Conservation (phyloP, 2,888 invertebrate species). For the Lepidocyrtoides sp. region DNA sequence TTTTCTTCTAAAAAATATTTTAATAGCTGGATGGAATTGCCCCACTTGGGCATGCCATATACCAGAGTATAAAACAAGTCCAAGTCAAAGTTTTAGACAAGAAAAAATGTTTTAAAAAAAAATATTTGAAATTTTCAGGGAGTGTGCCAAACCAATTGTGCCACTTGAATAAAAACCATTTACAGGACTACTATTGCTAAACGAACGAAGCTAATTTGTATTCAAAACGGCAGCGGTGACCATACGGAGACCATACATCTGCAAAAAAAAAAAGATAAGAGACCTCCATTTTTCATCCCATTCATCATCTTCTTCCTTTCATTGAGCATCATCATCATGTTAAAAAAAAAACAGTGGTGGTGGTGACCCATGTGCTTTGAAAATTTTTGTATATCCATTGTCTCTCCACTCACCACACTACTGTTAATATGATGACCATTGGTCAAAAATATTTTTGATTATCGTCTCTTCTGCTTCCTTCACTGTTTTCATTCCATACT, state of each 20-base stretch:
- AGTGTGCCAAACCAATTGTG: too few species aligned
- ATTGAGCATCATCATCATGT: neutral
- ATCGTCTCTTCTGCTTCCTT: too few species aligned
- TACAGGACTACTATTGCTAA: neutral
- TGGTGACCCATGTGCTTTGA: neutral
- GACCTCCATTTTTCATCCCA: conserved; percentile 27
- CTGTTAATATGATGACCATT: too few species aligned
- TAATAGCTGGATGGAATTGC: too few species aligned
- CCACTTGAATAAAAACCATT: neutral
- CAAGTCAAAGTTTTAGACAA: neutral
- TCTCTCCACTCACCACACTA: too few species aligned
- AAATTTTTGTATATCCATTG: too few species aligned
- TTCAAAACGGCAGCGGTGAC: conserved; percentile 35
- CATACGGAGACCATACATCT: too few species aligned
- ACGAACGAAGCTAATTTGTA: conserved; percentile 32
- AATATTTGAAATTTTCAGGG: too few species aligned
- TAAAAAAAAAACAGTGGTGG: neutral
- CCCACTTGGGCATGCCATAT: neutral
- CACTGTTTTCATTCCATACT: too few species aligned
- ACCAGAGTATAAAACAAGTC: neutral
- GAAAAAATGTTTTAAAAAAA: neutral
- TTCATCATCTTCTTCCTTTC: neutral
- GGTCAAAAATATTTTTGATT: too few species aligned
- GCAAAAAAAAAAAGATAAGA: too few species aligned
- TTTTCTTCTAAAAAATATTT: too few species aligned